Percentiles rank a stretch among this genome's conserved stretches.
Evolutionary conservation across 1,140 invertebrate species (phyloP).

Genomic region (Drosophila nasuta): DNA sequence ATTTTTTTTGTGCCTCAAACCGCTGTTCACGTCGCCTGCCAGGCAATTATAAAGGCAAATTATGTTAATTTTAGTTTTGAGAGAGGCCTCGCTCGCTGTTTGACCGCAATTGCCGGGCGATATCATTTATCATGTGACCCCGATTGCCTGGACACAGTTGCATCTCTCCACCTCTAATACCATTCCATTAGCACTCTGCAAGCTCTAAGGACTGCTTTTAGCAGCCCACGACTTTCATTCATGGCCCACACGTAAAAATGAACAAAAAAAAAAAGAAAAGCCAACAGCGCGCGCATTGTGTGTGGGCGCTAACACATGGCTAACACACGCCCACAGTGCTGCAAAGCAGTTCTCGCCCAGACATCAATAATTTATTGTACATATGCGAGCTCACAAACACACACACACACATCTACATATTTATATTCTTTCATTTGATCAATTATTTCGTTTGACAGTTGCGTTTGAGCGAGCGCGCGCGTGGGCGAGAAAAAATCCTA

Average conservation of each 20-base stretch:
- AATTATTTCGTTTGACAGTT: conserved; percentile 70
- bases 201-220: conserved; percentile 9
- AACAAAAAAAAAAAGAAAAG: neutral
- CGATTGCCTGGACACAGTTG: conserved; percentile 42
- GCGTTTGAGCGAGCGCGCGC: conserved; percentile 15
- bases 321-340: conserved; percentile 25
- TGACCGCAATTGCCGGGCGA: conserved; percentile 45
- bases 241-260: conserved; percentile 4
- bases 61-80: conserved; percentile 66
- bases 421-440: conserved; percentile 57
- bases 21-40: conserved; percentile 18
- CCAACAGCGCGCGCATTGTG: neutral
- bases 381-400: conserved; percentile 24
- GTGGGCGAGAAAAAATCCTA: conserved; percentile 15
- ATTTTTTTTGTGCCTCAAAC: neutral
- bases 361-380: conserved; percentile 60
- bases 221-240: neutral
- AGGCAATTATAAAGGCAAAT: conserved; percentile 60
- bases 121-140: conserved; percentile 73
- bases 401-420: neutral
- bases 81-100: conserved; percentile 21
- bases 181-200: neutral
- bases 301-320: conserved; percentile 47
- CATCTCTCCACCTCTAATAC: conserved; percentile 7
- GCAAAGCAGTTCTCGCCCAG: conserved; percentile 15